Evolutionary conservation across 1,140 invertebrate genomes (phyloP), one percentile per base, ranked within the genome.

Genomic region (Caenorhabditis inopinata): DNA sequence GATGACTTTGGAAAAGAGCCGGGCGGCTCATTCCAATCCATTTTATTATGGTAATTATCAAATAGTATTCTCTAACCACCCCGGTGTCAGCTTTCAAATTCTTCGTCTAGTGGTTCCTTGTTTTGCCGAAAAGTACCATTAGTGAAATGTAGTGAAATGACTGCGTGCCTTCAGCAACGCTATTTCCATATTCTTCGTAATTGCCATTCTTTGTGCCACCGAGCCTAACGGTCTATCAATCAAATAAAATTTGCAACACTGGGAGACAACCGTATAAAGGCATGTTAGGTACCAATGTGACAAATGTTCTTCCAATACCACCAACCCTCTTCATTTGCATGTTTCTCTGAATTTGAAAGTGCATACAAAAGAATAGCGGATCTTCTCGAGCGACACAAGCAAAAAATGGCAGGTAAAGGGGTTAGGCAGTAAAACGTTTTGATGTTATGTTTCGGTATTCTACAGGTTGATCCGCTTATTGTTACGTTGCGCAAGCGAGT

Each of bases 11-110:
- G 35, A 14, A 32, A 9, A 47, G 74, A 58, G 18, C 7, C 25
- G 23, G 14, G 51, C 51, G 51, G 51, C 51, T 58, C 51, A 58
- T 58, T 58, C 27, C 27, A 12, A 58, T 21, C 32, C 11, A 68
- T 68, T 68, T 68, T 68, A 38, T 68, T 68, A 68, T 68, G 32
- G 58, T 68, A 68, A 68, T 68, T 68, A 68, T 68, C 32, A 38
- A 58, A 58, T 16, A 11, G n/a, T 18, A 18, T 0, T 25, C 25
- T 4, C n/a, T 21, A 16, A 21, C 68, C 11, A 75, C 16, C 16
- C 11, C n/a, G n/a, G 35, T 23, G 25, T n/a, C 45, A 29, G 73
- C 46, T 75, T 75, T 75, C 45, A 27, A 75, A 46, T 32, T 47
- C 23, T 14, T 47, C 3, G 14, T n/a, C 48, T 21, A n/a, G 3